Conservation (phyloP, 1,140 invertebrate species). For the Drosophila tristis region DNA sequence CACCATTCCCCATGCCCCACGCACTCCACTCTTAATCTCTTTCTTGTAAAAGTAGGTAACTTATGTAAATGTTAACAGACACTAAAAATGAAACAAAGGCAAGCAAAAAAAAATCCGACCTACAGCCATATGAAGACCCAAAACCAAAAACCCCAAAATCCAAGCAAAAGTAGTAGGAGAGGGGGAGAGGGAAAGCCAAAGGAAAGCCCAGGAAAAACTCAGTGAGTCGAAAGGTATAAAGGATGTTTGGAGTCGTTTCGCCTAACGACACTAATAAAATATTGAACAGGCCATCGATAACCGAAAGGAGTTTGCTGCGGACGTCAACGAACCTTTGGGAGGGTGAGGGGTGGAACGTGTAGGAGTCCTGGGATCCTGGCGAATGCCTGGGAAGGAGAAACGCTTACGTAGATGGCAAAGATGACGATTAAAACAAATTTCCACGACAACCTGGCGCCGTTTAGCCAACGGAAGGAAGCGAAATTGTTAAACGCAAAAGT, state of each 20-base stretch:
- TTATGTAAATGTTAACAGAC: slow-evolving; percentile 59
- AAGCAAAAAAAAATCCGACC: slow-evolving; percentile 18
- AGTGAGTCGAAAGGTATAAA: slow-evolving; percentile 47
- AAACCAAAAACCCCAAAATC: slow-evolving; percentile 24
- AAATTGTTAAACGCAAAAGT: slow-evolving; percentile 83
- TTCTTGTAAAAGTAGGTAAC: slow-evolving; percentile 42
- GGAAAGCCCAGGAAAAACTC: slow-evolving; percentile 9
- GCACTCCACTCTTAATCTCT: too few species aligned
- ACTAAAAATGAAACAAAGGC: slow-evolving; percentile 31
- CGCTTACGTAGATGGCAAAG: slow-evolving; percentile 77
- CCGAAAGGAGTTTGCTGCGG: slow-evolving; percentile 56
- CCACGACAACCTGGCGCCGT: slow-evolving; percentile 81
- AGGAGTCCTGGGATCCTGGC: neutral
- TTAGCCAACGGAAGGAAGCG: slow-evolving; percentile 78
- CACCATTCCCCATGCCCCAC: neutral
- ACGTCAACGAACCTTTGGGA: slow-evolving; percentile 66
- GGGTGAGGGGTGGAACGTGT: neutral
- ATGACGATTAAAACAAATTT: slow-evolving; percentile 83
- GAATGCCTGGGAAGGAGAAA: slow-evolving; percentile 13
- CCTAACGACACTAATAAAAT: slow-evolving; percentile 82
- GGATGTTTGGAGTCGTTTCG: slow-evolving; percentile 48
- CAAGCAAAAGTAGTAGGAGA: neutral
- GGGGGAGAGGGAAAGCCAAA: neutral
- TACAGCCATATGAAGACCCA: slow-evolving; percentile 55
- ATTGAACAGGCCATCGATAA: slow-evolving; percentile 81